Evolutionary conservation across 2,888 invertebrate species (phyloP), one percentile per base, ranked within the genome.

Genomic region (Drosophila monieri): DNA sequence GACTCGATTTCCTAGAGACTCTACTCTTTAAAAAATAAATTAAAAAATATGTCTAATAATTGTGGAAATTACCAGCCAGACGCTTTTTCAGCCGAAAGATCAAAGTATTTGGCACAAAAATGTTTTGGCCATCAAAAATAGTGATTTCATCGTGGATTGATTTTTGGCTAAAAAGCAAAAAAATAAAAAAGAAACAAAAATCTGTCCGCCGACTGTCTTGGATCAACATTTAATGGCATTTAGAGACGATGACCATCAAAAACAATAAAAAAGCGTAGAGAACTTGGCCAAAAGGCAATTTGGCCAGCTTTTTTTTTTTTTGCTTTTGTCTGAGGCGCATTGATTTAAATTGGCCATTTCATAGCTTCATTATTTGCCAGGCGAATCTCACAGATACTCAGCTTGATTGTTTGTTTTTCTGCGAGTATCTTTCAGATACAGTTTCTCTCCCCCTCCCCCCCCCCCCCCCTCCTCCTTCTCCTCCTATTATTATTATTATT

Each of bases 311-410:
- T 46, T 71, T 49, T n/a, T 8, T 25, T 8, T 51, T 35, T 52
- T 27, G 39, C 23, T 15, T 21, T 23, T 44, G 53, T 72, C 61
- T 62, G 37, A 41, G 55, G 49, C 66, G 73, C 67, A 77, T 77
- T 77, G 77, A 77, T 77, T 77, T 77, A 81, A 77, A 77, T 81
- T 77, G 77, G 79, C 73, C 79, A 78, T 77, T 77, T 77, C 79
- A 81, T 77, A 73, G 77, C 77, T 78, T 75, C 78, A 77, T 77
- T 76, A 76, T 78, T 81, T 72, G 67, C 44, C 49, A 8, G 58
- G 48, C 35, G 55, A 68, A 21, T 37, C 48, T 8, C 43, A 44
- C 41, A 54, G 73, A 78, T 67, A 78, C 76, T 80, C 56, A 66
- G 80, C 41, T 59, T 75, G 76, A 77, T 80, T 76, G 67, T 76